phyloP scores from a whole-genome alignment of 2,888 invertebrate species.

The Atethmia centrago region DNA sequence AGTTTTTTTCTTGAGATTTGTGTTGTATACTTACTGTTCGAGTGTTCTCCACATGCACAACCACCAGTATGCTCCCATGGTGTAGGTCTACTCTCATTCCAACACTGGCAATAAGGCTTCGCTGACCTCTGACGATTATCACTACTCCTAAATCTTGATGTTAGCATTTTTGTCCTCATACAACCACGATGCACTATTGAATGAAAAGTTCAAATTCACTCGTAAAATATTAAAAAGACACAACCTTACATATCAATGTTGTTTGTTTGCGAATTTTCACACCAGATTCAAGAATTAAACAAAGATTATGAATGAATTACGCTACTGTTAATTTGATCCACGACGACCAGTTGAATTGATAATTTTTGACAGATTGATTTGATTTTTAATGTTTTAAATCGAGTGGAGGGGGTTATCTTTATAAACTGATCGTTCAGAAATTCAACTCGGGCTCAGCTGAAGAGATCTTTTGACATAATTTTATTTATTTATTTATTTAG shows the following conservation, averaged over 20 bases:
- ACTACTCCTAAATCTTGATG: slow-evolving; percentile 40
- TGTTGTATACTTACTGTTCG: slow-evolving; percentile 75
- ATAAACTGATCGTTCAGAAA: slow-evolving; percentile 45
- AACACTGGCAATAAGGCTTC: slow-evolving; percentile 83
- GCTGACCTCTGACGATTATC: slow-evolving; percentile 65
- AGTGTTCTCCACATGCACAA: slow-evolving; percentile 90
- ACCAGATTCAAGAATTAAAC: slow-evolving; percentile 7
- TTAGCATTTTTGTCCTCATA: slow-evolving; percentile 47
- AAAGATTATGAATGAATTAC: neutral
- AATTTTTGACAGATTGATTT: slow-evolving; percentile 41
- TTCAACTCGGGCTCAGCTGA: neutral
- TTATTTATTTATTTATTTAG: too few species aligned
- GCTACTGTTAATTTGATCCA: neutral
- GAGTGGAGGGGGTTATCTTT: slow-evolving; percentile 13
- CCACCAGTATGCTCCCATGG: slow-evolving; percentile 75
- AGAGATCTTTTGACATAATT: neutral
- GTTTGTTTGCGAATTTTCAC: slow-evolving; percentile 11
- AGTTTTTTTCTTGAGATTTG: neutral
- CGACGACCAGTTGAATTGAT: slow-evolving; percentile 6
- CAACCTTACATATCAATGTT: slow-evolving; percentile 10
- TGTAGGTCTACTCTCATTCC: slow-evolving; percentile 73
- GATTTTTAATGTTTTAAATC: neutral
- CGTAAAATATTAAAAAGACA: slow-evolving; percentile 25
- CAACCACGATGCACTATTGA: slow-evolving; percentile 20
- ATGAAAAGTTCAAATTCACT: slow-evolving; percentile 27